Evolutionary conservation across 2,113 vertebrate genomes (phyloP), one percentile per base, ranked within the genome.

Genomic region (Heliornis fulica): DNA sequence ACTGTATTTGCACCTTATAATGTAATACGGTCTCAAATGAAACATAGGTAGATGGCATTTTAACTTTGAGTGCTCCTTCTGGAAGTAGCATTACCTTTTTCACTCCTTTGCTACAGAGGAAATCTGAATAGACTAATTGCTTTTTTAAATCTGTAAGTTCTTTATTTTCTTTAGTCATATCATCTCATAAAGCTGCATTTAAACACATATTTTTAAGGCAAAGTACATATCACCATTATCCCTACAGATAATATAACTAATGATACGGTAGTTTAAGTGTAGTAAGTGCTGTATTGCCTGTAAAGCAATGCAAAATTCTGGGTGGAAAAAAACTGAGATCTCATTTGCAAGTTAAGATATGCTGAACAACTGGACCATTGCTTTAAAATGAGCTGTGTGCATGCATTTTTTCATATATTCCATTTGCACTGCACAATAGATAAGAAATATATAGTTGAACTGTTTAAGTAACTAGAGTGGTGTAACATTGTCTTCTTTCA

Each of bases 1-100:
- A 77, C 88, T 83, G 76, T 69, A 92, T 97, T 97, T 96, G 78
- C 59, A 87, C 60, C 83, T 94, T 92, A 74, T 57, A 78, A 43
- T 74, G 34, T 76, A 89, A 85, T 76, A 74, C 41, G 32, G 11
- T 22, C 57, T 91, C 45, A 91, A 61, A 94, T 82, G 92, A 94
- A 93, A 81, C 34, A 76, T 12, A 60, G 26, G 69, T 92, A 83
- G 84, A 93, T 91, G n/a, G 46, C 15, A 46, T 59, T 90, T 96
- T 91, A 87, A 83, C 21, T 87, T 76, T 76, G 54, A 91, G 10
- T 68, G 50, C 13, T 94, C 25, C 72, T 79, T 31, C 36, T 96
- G 63, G 54, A 96, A 95, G 68, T 57, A 94, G 80, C 48, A 66
- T 77, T 54, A 68, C 45, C 26, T 56, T 68, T 87, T 93, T 77